Conservation (phyloP, 2,888 invertebrate genomes). For the Cyrtodaria siliqua region DNA sequence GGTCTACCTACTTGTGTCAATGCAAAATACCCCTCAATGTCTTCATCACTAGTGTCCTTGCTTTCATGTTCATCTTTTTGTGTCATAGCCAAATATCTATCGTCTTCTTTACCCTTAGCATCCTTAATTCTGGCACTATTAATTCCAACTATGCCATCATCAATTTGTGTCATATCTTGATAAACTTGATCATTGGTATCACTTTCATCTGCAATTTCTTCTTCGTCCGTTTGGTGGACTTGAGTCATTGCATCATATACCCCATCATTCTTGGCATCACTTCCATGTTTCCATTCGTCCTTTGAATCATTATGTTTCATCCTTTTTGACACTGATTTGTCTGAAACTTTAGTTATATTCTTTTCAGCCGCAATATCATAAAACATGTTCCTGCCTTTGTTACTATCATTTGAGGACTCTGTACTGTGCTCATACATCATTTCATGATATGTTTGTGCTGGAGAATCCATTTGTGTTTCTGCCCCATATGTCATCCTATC, state of each 20-base stretch:
- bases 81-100: too few species aligned
- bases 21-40: slow-evolving; percentile 1
- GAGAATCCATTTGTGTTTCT: slow-evolving; percentile 8
- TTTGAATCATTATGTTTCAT: not conserved
- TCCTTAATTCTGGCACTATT: too few species aligned
- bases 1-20: slow-evolving; percentile 11
- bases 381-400: too few species aligned
- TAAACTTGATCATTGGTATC: slow-evolving; percentile 6
- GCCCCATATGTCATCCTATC: not conserved
- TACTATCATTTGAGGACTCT: too few species aligned
- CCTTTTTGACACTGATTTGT: not conserved
- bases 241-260: slow-evolving; percentile 31
- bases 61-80: not conserved
- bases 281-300: not conserved
- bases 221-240: not conserved
- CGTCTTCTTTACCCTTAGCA: too few species aligned
- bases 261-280: slow-evolving; percentile 20
- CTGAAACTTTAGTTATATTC: not conserved
- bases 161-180: slow-evolving; percentile 3
- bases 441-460: too few species aligned
- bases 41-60: not conserved
- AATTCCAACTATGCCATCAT: too few species aligned
- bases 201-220: not conserved
- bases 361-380: too few species aligned
- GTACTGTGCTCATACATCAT: too few species aligned